A percentile compares a stretch with the other conserved stretches of the same genome.
Conservation (phyloP, 2,113 vertebrate species). For the Pterocles orientalis region DNA sequence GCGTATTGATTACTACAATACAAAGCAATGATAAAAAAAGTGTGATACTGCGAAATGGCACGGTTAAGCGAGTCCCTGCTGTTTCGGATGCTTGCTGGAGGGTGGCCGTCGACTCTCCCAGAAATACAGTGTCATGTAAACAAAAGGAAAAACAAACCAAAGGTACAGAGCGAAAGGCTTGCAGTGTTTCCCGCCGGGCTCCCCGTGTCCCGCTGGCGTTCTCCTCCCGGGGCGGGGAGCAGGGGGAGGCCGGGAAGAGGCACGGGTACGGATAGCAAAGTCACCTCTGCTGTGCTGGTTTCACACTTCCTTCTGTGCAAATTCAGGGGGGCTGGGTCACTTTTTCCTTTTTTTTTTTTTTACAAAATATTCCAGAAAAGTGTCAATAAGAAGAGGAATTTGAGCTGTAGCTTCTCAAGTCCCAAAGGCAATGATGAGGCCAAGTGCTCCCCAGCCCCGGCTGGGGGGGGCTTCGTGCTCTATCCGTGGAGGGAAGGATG, state of each 20-base stretch:
- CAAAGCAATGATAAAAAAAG: slow-evolving; percentile 77
- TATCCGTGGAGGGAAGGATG: neutral
- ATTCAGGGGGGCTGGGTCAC: slow-evolving; percentile 9
- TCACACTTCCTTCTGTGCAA: slow-evolving; percentile 69
- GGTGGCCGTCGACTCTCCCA: slow-evolving; percentile 39
- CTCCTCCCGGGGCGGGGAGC: neutral
- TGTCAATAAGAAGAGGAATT: slow-evolving; percentile 1
- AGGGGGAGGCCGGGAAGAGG: neutral
- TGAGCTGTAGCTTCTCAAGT: slow-evolving; percentile 16
- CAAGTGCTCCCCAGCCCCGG: neutral
- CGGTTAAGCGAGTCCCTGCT: slow-evolving; percentile 52
- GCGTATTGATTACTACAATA: slow-evolving; percentile 76
- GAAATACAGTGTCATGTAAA: slow-evolving; percentile 67
- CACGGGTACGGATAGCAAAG: neutral
- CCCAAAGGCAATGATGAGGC: slow-evolving; percentile 35
- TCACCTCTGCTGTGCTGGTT: slow-evolving; percentile 40
- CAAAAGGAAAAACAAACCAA: slow-evolving; percentile 16
- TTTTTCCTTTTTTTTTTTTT: neutral
- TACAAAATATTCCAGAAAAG: slow-evolving; percentile 26
- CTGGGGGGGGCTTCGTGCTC: slow-evolving; percentile 17
- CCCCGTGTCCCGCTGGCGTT: neutral
- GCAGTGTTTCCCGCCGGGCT: neutral
- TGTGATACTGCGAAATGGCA: slow-evolving; percentile 71
- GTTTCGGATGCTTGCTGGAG: neutral
- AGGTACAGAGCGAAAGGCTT: slow-evolving; percentile 29